These are phyloP conservation scores for Heterocephalus glaber DNA, from an alignment of 2,113 vertebrate genomes.

Conservation along the genomic window DNA sequence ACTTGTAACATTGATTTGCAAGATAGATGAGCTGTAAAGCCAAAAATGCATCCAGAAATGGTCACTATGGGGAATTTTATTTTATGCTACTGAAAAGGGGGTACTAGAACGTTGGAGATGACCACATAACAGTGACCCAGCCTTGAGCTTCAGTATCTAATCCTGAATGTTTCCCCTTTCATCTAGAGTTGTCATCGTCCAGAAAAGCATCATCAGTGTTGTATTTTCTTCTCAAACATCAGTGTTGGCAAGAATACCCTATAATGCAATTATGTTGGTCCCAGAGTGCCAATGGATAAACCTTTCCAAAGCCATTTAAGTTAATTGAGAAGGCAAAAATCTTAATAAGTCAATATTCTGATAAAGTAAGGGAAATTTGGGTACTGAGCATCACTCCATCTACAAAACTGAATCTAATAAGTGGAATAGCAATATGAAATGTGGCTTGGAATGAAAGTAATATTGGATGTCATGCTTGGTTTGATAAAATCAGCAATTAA, in stretches of 20 bases:
- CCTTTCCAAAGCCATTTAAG: constrained; percentile 12
- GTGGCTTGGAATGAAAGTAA: neutral
- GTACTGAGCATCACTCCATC: neutral
- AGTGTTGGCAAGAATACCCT: neutral
- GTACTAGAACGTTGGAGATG: neutral
- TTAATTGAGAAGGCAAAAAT: constrained; percentile 40
- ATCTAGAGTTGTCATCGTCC: neutral
- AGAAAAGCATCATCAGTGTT: constrained; percentile 8
- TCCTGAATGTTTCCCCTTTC: neutral
- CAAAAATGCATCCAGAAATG: neutral
- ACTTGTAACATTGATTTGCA: constrained; percentile 32
- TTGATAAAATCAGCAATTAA: constrained; percentile 38
- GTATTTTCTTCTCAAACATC: constrained; percentile 14
- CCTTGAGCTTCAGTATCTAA: neutral
- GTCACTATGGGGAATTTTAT: neutral
- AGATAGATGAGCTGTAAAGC: constrained; percentile 25
- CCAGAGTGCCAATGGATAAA: neutral
- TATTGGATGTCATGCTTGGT: constrained; percentile 1
- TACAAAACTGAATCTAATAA: neutral
- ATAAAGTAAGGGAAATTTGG: neutral
- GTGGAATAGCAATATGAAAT: neutral
- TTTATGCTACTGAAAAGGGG: neutral
- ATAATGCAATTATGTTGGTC: neutral
- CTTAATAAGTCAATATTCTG: constrained; percentile 32
- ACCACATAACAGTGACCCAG: neutral